These are phyloP conservation scores for Arenicola marina DNA, from an alignment of 2,888 invertebrate species.

Conservation along the genomic window DNA sequence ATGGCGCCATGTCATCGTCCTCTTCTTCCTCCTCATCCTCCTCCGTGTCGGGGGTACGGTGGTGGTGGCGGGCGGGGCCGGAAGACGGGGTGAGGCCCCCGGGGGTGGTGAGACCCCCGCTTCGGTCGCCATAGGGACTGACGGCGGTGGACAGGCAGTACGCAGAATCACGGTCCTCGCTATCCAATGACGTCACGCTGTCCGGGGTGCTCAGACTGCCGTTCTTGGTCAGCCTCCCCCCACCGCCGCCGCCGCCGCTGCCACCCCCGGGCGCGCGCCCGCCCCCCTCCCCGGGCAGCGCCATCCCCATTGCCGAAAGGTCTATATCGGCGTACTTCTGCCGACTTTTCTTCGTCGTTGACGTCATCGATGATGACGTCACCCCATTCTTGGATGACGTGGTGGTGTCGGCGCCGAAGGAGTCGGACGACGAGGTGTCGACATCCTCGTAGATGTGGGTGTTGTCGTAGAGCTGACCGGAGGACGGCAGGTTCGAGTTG, in stretches of 20 bases:
- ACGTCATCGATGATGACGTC: neutral
- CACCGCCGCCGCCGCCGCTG: neutral
- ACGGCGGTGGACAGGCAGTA: too few relatives aligned
- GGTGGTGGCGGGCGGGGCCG: slow-evolving; percentile 12
- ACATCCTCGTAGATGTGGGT: neutral
- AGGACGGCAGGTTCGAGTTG: slow-evolving; percentile 38
- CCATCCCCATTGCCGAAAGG: slow-evolving; percentile 74
- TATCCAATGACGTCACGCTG: neutral
- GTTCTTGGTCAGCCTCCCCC: neutral
- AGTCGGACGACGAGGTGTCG: neutral
- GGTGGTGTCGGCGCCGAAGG: neutral
- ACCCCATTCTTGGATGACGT: neutral
- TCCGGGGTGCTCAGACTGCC: slow-evolving; percentile 7
- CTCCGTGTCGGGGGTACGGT: too few relatives aligned
- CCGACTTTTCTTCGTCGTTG: slow-evolving; percentile 10
- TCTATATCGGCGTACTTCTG: slow-evolving; percentile 70
- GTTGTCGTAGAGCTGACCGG: slow-evolving; percentile 20
- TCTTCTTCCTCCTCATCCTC: slow-evolving; percentile 37
- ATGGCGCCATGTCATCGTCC: slow-evolving; percentile 34
- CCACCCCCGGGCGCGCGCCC: neutral
- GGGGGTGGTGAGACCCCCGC: neutral
- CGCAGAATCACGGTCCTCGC: neutral
- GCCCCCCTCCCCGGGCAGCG: slow-evolving; percentile 44
- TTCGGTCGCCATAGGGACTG: neutral
- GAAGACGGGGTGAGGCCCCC: neutral